A percentile compares a stretch with the other conserved stretches of the same genome.
Evolutionary conservation across 1,140 invertebrate genomes (phyloP).

Genomic region (Bombus soroeensis): DNA sequence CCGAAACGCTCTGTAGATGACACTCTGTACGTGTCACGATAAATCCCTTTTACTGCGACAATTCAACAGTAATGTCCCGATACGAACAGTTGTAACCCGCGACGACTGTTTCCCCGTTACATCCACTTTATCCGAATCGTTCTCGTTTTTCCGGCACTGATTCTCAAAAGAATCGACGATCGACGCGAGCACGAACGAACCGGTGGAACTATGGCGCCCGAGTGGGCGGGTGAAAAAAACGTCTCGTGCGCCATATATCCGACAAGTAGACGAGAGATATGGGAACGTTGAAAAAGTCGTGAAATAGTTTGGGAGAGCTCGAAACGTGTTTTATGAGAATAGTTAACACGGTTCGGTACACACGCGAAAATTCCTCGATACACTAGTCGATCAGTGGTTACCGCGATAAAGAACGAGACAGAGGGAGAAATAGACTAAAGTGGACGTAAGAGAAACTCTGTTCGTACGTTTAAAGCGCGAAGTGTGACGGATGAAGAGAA

Average conservation of each 20-base stretch:
- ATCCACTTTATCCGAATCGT: slow-evolving; percentile 38
- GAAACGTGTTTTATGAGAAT: neutral
- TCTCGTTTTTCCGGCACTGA: slow-evolving; percentile 13
- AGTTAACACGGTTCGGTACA: neutral
- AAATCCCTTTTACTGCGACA: slow-evolving; percentile 57
- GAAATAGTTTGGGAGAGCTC: neutral
- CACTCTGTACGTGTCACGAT: slow-evolving; percentile 33
- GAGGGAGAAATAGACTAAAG: neutral
- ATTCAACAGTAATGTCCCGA: slow-evolving; percentile 31
- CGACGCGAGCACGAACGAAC: neutral
- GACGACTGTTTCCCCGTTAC: slow-evolving; percentile 36
- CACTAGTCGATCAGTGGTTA: slow-evolving; percentile 2
- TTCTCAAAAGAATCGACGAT: slow-evolving; percentile 17
- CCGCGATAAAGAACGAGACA: neutral
- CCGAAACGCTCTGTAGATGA: slow-evolving; percentile 1
- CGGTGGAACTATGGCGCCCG: neutral
- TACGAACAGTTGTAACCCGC: slow-evolving; percentile 48
- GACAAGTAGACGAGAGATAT: neutral
- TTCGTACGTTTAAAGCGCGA: slow-evolving; percentile 13
- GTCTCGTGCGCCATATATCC: no score
- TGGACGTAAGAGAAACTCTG: slow-evolving; percentile 17
- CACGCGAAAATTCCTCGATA: slow-evolving; percentile 3
- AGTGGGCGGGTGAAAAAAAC: no score
- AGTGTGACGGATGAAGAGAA: neutral
- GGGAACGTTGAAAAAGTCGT: neutral